Conservation (phyloP, 2,113 vertebrate genomes). For the Tachysurus fulvidraco region DNA sequence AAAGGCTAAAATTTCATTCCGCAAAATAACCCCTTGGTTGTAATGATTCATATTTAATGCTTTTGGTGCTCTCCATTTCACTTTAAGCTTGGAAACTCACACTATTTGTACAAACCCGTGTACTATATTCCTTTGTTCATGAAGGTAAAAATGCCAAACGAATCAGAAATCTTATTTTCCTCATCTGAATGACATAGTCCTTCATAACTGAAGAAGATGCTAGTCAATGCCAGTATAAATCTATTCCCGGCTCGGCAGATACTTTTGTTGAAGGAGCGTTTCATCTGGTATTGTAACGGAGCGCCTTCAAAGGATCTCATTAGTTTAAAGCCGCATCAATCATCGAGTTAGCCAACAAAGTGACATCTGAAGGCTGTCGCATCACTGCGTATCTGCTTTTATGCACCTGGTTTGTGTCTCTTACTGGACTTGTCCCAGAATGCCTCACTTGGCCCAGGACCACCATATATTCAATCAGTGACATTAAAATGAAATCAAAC, state of each 20-base stretch:
- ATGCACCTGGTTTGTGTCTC: constrained; percentile 55
- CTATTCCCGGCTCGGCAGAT: background rate
- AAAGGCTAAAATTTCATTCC: background rate
- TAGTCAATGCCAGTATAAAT: background rate
- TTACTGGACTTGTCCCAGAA: constrained; percentile 48
- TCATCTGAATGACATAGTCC: background rate
- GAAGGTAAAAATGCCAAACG: background rate
- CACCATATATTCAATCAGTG: constrained; percentile 55
- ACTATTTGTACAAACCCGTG: background rate
- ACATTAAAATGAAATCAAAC: constrained; percentile 51
- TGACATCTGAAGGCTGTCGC: constrained; percentile 46
- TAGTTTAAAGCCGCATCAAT: constrained; percentile 45
- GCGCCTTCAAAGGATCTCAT: constrained; percentile 12
- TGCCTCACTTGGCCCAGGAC: constrained; percentile 50
- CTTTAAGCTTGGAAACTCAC: background rate
- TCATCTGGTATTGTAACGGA: constrained; percentile 31
- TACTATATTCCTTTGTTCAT: background rate
- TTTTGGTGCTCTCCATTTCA: background rate
- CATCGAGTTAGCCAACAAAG: constrained; percentile 29
- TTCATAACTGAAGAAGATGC: background rate
- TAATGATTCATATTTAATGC: background rate
- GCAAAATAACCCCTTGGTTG: background rate
- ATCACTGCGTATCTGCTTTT: constrained; percentile 44
- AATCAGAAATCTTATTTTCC: background rate
- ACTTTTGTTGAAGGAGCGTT: constrained; percentile 6